A percentile compares a stretch with the other conserved stretches of the same genome.
Evolutionary conservation across 2,113 vertebrate species (phyloP).

Genomic region (Amblyornis subalaris): DNA sequence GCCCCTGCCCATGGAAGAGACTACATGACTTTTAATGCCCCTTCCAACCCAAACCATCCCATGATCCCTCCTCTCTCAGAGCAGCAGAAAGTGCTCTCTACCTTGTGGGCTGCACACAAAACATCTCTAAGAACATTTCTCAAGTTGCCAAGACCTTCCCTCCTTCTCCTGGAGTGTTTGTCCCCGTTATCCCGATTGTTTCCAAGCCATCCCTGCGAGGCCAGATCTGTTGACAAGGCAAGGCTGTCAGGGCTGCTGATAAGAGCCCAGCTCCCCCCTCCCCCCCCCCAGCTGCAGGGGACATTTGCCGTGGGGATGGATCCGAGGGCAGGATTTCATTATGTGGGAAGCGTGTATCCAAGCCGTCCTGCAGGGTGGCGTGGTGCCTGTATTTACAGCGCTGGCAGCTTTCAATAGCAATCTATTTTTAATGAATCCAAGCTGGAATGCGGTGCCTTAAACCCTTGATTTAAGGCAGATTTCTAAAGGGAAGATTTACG

Average conservation of each 20-base stretch:
- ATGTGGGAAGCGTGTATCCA: slow-evolving; percentile 2
- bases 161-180: background rate
- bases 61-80: background rate
- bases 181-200: background rate
- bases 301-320: background rate
- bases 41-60: background rate
- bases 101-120: background rate
- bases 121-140: background rate
- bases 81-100: background rate
- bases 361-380: slow-evolving; percentile 29
- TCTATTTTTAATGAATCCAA: slow-evolving; percentile 62
- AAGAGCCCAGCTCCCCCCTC: background rate
- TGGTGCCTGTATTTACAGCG: slow-evolving; percentile 49
- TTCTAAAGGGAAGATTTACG: slow-evolving; percentile 55
- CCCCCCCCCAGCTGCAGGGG: background rate
- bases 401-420: slow-evolving; percentile 48
- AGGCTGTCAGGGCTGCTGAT: background rate
- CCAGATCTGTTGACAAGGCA: background rate
- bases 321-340: slow-evolving; percentile 31
- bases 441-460: slow-evolving; percentile 28
- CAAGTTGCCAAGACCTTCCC: background rate
- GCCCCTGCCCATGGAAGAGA: background rate
- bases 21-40: background rate
- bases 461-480: slow-evolving; percentile 57
- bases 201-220: background rate